Evolutionary conservation across 1,140 invertebrate species (phyloP).

Genomic region (Planococcus citri): DNA sequence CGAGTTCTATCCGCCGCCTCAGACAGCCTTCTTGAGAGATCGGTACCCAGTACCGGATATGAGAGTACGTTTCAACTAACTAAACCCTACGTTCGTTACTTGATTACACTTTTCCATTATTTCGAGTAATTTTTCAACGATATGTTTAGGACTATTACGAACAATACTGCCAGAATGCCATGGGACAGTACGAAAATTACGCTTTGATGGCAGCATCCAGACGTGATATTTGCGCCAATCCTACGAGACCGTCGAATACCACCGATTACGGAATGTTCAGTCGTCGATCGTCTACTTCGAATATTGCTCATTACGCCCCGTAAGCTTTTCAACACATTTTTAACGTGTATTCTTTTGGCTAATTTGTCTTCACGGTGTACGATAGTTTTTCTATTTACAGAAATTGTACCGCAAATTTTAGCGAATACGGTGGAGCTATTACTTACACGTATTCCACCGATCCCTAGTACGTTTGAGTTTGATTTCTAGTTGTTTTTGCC

Average conservation of each 20-base stretch:
- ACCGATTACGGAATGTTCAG: neutral
- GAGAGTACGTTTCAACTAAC: neutral
- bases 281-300: neutral
- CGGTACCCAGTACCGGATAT: conserved; percentile 31
- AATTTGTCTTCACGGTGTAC: too few relatives aligned
- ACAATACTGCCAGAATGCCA: neutral
- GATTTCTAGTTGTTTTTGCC: neutral
- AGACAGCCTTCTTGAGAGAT: conserved; percentile 61
- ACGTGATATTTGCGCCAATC: neutral
- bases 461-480: neutral
- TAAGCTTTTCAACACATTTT: neutral
- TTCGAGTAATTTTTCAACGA: neutral
- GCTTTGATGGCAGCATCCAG: neutral
- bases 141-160: conserved; percentile 18
- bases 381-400: too few relatives aligned
- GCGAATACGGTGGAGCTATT: neutral
- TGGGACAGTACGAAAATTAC: neutral
- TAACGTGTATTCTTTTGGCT: neutral
- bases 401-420: neutral
- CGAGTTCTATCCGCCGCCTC: conserved; percentile 68
- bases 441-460: neutral
- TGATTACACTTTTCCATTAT: neutral
- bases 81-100: too few relatives aligned
- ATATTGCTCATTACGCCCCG: conserved; percentile 5
- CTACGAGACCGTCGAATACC: neutral